A percentile compares a stretch with the other conserved stretches of the same genome.
phyloP scores from a whole-genome alignment of 2,888 invertebrate genomes.

The Microchrysa polita region DNA sequence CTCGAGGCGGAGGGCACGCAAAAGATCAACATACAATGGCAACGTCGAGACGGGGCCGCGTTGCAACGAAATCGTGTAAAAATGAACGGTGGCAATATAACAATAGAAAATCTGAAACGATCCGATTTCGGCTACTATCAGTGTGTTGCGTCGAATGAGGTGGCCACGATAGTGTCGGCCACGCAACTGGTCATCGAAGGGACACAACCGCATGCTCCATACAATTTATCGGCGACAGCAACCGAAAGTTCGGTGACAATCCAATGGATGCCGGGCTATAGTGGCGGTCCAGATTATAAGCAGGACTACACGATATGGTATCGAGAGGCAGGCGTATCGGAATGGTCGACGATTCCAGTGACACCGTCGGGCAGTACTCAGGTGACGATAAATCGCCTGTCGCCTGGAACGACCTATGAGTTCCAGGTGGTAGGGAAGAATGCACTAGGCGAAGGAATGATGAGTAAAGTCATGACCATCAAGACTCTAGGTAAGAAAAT shows the following conservation, averaged over 20 bases:
- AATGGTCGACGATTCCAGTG: conserved; percentile 94
- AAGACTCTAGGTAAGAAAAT: conserved; percentile 81
- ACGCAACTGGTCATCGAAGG: conserved; percentile 92
- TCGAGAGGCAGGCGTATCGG: conserved; percentile 84
- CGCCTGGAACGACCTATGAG: conserved; percentile 92
- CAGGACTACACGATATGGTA: conserved; percentile 97
- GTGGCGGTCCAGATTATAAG: conserved; percentile 93
- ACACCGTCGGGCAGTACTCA: conserved; percentile 89
- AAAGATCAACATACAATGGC: conserved; percentile 90
- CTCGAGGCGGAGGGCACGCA: conserved; percentile 92
- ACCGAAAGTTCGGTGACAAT: conserved; percentile 91
- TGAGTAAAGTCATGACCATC: conserved; percentile 91
- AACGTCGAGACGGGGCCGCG: conserved; percentile 83
- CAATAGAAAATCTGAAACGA: conserved; percentile 85
- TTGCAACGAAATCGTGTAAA: conserved; percentile 83
- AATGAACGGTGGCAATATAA: conserved; percentile 87
- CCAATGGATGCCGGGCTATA: conserved; percentile 94
- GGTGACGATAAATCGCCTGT: conserved; percentile 89
- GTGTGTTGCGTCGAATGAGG: conserved; percentile 94
- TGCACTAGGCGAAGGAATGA: conserved; percentile 93
- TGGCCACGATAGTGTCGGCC: conserved; percentile 91
- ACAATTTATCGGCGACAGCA: conserved; percentile 90
- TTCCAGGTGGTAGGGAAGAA: conserved; percentile 97
- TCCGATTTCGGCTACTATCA: conserved; percentile 96
- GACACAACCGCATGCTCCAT: conserved; percentile 96